phyloP scores from a whole-genome alignment of 92 coral and sea anemone genomes.

The Diadumene lineata region DNA sequence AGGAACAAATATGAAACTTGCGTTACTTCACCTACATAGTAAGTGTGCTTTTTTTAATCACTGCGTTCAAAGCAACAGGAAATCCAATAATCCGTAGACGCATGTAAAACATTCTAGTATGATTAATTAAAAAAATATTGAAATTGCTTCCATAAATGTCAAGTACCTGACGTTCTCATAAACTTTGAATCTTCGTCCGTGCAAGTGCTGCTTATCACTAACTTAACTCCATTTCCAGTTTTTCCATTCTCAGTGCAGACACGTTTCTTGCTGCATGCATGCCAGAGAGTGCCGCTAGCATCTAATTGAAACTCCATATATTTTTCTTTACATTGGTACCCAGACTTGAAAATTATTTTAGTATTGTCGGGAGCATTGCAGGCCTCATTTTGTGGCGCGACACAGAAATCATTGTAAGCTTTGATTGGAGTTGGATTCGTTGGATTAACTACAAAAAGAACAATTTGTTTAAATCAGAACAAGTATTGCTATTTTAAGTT shows the following conservation, averaged over 20 bases:
- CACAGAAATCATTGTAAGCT: constrained; percentile 46
- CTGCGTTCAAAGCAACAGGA: too few species aligned
- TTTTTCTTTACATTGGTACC: constrained; percentile 34
- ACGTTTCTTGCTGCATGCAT: constrained; percentile 50
- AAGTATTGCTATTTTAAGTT: background rate
- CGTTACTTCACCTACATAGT: too few species aligned
- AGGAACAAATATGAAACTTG: too few species aligned
- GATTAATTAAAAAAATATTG: constrained; percentile 2
- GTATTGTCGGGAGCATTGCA: constrained; percentile 28
- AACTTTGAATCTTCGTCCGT: constrained; percentile 33
- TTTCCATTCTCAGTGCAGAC: constrained; percentile 52
- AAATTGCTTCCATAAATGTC: background rate
- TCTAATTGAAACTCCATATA: constrained; percentile 51
- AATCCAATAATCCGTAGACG: too few species aligned
- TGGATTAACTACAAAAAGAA: constrained; percentile 32
- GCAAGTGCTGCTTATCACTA: constrained; percentile 38
- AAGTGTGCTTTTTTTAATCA: too few species aligned
- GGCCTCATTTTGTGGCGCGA: constrained; percentile 19
- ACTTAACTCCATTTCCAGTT: constrained; percentile 8
- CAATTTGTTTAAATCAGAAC: background rate
- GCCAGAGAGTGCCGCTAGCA: constrained; percentile 33
- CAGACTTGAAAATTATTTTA: constrained; percentile 35
- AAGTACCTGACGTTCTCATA: constrained; percentile 30
- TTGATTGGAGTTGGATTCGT: constrained; percentile 42
- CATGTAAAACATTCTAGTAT: background rate